These are phyloP conservation scores for Sinonovacula constricta DNA, from an alignment of 1,140 invertebrate genomes.

Conservation along the genomic window DNA sequence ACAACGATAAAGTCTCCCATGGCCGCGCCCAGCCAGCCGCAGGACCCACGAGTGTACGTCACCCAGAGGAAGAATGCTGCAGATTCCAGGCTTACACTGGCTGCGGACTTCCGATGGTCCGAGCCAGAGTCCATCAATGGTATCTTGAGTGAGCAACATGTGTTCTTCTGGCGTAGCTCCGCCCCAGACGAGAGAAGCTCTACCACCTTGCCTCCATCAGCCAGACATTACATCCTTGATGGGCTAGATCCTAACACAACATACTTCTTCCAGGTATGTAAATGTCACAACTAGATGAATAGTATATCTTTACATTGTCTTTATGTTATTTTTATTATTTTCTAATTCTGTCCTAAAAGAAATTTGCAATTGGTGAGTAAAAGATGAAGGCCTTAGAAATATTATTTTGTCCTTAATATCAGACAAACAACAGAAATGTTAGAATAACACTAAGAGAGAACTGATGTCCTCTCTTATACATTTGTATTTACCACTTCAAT, in stretches of 20 bases:
- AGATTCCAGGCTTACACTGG: constrained; percentile 71
- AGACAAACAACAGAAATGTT: too few species aligned
- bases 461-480: too few species aligned
- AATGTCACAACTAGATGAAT: too few species aligned
- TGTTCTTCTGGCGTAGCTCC: constrained; percentile 79
- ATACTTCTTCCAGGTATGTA: constrained; percentile 87
- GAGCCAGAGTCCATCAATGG: constrained; percentile 86
- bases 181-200: constrained; percentile 25
- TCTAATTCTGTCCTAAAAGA: too few species aligned
- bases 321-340: too few species aligned
- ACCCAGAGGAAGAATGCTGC: constrained; percentile 76
- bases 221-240: constrained; percentile 81
- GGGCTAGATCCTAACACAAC: constrained; percentile 83
- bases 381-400: too few species aligned
- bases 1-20: constrained; percentile 43
- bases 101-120: constrained; percentile 86
- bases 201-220: constrained; percentile 72
- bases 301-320: too few species aligned
- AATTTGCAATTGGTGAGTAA: too few species aligned
- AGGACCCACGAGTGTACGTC: constrained; percentile 85
- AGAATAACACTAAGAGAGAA: too few species aligned
- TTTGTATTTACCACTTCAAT: too few species aligned
- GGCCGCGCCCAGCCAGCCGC: constrained; percentile 85
- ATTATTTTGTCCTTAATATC: too few species aligned
- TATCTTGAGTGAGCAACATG: constrained; percentile 85